Evolutionary conservation across 1,140 invertebrate species (phyloP).

Genomic region (Pachypeltis micranthus): DNA sequence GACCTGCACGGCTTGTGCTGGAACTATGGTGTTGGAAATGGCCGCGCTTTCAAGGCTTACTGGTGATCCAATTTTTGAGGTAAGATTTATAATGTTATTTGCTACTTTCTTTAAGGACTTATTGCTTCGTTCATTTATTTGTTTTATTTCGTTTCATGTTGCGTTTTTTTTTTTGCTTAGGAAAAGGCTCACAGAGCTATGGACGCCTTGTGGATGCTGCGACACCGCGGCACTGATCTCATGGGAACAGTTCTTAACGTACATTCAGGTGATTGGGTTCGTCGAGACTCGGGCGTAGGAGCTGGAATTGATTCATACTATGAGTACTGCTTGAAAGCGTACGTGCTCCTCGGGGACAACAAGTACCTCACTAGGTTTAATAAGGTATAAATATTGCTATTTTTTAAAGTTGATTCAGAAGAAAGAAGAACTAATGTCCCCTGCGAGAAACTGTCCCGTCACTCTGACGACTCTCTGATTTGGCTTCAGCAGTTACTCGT

Average conservation of each 20-base stretch:
- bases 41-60: constrained; percentile 86
- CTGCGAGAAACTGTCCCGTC: too few species aligned
- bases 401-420: too few species aligned
- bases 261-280: constrained; percentile 94
- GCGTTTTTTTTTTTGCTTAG: constrained; percentile 31
- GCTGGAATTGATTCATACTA: constrained; percentile 98
- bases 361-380: constrained; percentile 53
- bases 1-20: constrained; percentile 96
- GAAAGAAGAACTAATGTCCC: too few species aligned
- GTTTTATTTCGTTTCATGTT: neutral
- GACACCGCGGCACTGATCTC: constrained; percentile 81
- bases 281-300: constrained; percentile 92
- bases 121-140: neutral
- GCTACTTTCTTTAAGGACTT: neutral
- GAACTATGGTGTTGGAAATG: constrained; percentile 95
- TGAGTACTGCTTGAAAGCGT: constrained; percentile 93
- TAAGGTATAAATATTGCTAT: too few species aligned
- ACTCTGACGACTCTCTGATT: too few species aligned
- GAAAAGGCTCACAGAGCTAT: constrained; percentile 90
- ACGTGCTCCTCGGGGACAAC: constrained; percentile 54
- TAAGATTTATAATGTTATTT: constrained; percentile 28
- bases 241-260: constrained; percentile 92
- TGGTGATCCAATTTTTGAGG: constrained; percentile 84
- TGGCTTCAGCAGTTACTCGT: too few species aligned
- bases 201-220: constrained; percentile 90